Evolutionary conservation across 2,888 invertebrate species (phyloP), one percentile per base, ranked within the genome.

Genomic region (Myathropa florea): DNA sequence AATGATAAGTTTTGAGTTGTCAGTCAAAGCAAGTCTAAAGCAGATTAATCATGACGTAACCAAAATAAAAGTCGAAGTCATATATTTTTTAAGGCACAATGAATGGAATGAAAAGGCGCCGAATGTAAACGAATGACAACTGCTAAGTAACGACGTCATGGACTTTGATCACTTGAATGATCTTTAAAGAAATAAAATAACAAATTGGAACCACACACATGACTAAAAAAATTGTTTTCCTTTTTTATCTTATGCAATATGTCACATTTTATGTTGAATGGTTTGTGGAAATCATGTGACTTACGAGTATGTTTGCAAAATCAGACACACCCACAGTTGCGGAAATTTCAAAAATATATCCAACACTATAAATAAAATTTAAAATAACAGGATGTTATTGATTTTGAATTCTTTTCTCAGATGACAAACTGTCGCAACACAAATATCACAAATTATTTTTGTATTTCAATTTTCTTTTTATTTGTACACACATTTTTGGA

Each of bases 351-450:
- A 28, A 53, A 68, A 60, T n/a, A n/a, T 6, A n/a, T 26, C 7
- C 6, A 60, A 24, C n/a, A 3, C 46, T 46, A 39, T 23, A 77
- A 77, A 77, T 70, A 70, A 70, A 63, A 36, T 36, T 70, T 14
- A 23, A 68, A 77, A 68, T n/a, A 77, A 77, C 68, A 77, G 68
- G 77, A 70, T 77, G 77, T 63, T 70, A 77, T 63, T 70, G 68
- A 70, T 77, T 63, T 70, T 57, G 24, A 57, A 23, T 68, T 33
- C 36, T 39, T 24, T 68, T 70, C 12, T 3, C 21, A 18, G 26
- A 59, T 67, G 77, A 77, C 60, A 68, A 14, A 33, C 60, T 28
- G 26, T 68, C 30, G 55, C 67, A 30, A 68, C 59, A 53, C 2
- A 59, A 59, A 67, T 61, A 53, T 18, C 28, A 26, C n/a, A n/a